phyloP scores from a whole-genome alignment of 2,113 vertebrate species.

The Colinus virginianus region DNA sequence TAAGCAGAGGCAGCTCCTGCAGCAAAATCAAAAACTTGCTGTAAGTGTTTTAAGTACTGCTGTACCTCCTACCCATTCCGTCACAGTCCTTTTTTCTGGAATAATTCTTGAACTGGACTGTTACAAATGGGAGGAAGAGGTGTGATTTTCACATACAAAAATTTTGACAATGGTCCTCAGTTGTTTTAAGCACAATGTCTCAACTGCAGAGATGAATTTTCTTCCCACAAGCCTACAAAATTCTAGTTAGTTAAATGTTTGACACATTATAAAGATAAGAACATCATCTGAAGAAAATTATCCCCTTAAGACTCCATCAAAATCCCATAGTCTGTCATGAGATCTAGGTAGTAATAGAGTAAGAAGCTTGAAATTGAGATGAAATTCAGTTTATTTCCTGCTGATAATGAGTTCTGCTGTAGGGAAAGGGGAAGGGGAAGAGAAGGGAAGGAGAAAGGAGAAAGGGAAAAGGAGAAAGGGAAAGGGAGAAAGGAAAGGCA shows the following conservation, averaged over 20 bases:
- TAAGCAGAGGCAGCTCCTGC: slow-evolving; percentile 20
- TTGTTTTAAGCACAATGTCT: not conserved
- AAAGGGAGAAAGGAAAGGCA: not conserved
- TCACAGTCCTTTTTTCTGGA: not conserved
- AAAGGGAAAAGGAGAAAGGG: not conserved
- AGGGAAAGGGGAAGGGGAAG: not conserved
- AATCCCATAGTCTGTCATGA: not conserved
- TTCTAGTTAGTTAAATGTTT: not conserved
- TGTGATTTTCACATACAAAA: rapidly evolving
- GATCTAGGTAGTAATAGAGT: not conserved
- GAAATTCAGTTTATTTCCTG: not conserved
- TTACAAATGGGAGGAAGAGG: not conserved
- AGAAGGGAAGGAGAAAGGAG: not conserved
- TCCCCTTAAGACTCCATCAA: not conserved
- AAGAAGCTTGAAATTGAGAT: slow-evolving; percentile 9
- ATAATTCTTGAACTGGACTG: not conserved
- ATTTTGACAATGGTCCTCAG: not conserved
- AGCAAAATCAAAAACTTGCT: not conserved
- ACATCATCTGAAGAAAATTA: slow-evolving; percentile 1
- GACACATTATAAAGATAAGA: not conserved
- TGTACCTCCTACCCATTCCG: not conserved
- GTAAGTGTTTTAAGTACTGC: not conserved
- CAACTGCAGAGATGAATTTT: not conserved
- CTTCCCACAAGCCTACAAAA: not conserved
- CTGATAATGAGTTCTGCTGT: not conserved